phyloP scores from a whole-genome alignment of 2,797 vertebrate genomes.

The Muscicapa striata region DNA sequence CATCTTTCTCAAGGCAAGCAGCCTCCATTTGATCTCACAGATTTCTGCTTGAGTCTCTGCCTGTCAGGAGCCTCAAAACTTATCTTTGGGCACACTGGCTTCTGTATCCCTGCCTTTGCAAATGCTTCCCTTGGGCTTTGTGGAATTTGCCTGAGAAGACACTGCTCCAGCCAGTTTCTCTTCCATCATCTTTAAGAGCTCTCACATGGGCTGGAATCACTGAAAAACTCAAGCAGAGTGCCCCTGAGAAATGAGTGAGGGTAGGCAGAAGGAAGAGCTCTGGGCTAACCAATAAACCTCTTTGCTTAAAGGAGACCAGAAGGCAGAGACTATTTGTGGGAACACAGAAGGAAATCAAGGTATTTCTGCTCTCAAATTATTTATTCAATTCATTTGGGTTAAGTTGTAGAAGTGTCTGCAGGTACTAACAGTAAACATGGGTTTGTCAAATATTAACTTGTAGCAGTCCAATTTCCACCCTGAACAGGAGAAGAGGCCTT shows the following conservation, averaged over 20 bases:
- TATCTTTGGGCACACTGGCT: no score
- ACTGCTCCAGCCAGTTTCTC: background rate
- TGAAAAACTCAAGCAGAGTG: background rate
- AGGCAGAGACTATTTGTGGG: background rate
- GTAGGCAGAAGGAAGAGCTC: background rate
- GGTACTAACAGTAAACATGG: background rate
- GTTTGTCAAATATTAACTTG: background rate
- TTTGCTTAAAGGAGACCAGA: background rate
- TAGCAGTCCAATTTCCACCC: background rate
- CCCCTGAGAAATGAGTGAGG: background rate
- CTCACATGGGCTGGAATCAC: fast-evolving
- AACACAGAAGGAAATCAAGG: background rate
- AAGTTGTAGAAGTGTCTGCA: background rate
- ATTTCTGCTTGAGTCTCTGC: background rate
- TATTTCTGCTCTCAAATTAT: background rate
- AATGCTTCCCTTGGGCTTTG: background rate
- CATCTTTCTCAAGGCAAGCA: background rate
- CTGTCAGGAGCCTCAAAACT: background rate
- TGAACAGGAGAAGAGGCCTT: fast-evolving
- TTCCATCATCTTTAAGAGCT: background rate
- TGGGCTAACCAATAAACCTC: background rate
- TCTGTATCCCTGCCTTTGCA: background rate
- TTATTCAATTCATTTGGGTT: background rate
- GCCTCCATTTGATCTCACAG: background rate
- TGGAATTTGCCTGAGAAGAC: background rate